Base-by-base conservation (phyloP, 1,140 invertebrate genomes). In the Trichonephila clavata region DNA sequence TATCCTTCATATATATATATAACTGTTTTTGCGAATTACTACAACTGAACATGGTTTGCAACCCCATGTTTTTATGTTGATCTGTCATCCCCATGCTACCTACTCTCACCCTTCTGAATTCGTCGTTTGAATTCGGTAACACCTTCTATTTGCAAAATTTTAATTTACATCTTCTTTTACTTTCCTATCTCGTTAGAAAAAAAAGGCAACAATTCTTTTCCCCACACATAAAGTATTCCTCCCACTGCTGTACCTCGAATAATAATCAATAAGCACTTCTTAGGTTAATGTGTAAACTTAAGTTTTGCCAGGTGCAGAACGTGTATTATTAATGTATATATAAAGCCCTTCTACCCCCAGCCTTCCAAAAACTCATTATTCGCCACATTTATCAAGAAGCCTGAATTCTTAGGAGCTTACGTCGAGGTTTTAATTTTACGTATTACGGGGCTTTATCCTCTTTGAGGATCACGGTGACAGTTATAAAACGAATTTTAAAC, bases 221-320 rank as follows among this genome's bases (percentile, higher is more conserved):
- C 43, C 5, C 43, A 50, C 43, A 50, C 5, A 43, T 43, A 7
- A 43, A 43, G 2, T 43, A 43, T 43, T 43, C 7, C 43, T 7
- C 2, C 7, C 21, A n/a, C 63, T 65, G 21, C 63, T n/a, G 21
- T 27, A 14, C 60, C 13, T 8, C 8, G 24, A 77, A 77, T 16
- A 13, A 83, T 50, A 83, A 83, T 83, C 80, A 83, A 83, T 83
- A 83, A 83, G n/a, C 80, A 83, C 80, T 83, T 57, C 50, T 83
- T 57, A 83, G 43, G 57, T 83, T 83, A 83, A 83, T 83, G 57
- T 57, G 80, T 83, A 13, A 20, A 83, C 80, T 57, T 21, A 83
- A 83, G 39, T 83, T 43, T 83, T 83, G 80, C 80, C 80, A 83
- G 80, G 80, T 83, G 50, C 80, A 83, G 27, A 10, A 43, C 39